Evolutionary conservation across 2,113 vertebrate genomes (phyloP).

Genomic region (Delphinus delphis): DNA sequence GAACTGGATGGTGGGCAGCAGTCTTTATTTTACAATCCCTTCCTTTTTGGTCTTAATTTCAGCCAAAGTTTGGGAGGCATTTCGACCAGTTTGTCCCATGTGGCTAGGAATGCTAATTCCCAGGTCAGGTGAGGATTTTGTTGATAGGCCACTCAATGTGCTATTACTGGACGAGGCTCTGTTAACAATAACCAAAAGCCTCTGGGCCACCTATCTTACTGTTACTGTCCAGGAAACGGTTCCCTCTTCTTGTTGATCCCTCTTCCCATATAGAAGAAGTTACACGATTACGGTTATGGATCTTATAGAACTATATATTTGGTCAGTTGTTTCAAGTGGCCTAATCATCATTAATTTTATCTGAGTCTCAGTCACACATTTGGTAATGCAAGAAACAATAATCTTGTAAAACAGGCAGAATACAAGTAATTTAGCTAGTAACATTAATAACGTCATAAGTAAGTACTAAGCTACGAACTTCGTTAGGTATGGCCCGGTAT

Average conservation of each 20-base stretch:
- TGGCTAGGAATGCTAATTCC: background rate
- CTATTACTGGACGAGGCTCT: background rate
- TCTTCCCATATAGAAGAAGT: background rate
- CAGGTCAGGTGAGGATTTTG: background rate
- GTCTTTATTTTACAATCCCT: background rate
- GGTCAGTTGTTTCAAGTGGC: background rate
- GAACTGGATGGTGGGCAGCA: background rate
- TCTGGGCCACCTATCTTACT: background rate
- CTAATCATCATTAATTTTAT: background rate
- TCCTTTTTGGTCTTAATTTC: background rate
- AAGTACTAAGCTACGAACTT: background rate
- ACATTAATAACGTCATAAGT: background rate
- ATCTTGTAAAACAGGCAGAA: background rate
- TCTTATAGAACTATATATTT: background rate
- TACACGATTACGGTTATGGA: background rate
- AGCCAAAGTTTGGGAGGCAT: background rate
- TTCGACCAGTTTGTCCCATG: fast-evolving
- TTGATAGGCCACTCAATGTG: background rate
- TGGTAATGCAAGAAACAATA: background rate
- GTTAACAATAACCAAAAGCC: background rate
- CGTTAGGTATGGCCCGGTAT: background rate
- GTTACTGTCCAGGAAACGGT: background rate
- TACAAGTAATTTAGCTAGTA: background rate
- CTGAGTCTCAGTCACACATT: background rate
- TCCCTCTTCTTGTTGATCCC: background rate